Evolutionary conservation across 2,797 vertebrate genomes (phyloP).

Genomic region (Galaxias olidus): DNA sequence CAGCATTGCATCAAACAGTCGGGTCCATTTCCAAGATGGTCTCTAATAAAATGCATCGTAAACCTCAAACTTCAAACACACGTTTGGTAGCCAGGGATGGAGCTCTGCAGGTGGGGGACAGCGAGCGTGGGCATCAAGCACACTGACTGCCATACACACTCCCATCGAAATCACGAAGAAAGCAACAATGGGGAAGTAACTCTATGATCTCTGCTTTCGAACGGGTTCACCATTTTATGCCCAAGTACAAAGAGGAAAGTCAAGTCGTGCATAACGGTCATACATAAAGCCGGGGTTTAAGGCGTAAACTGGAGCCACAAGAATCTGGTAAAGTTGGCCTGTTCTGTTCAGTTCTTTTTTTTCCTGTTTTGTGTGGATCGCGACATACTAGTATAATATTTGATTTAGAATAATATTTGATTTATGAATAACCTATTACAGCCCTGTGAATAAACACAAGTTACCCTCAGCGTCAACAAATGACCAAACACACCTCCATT

Average conservation of each 20-base stretch:
- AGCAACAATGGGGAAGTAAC: too few relatives aligned
- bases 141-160: constrained; percentile 27
- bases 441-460: constrained; percentile 22
- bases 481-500: too few relatives aligned
- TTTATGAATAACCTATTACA: constrained; percentile 44
- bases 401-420: too few relatives aligned
- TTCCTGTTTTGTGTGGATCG: too few relatives aligned
- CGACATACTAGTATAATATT: too few relatives aligned
- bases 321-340: too few relatives aligned
- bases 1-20: constrained; percentile 41
- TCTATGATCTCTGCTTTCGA: constrained; percentile 9
- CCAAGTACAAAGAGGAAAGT: background rate
- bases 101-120: constrained; percentile 54
- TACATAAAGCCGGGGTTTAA: too few relatives aligned
- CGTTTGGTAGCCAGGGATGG: too few relatives aligned
- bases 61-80: constrained; percentile 24
- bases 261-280: too few relatives aligned
- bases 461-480: too few relatives aligned
- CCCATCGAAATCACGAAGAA: constrained; percentile 35
- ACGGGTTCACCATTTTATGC: constrained; percentile 23
- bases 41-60: constrained; percentile 52
- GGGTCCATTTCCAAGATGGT: constrained; percentile 35
- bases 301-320: too few relatives aligned
- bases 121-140: constrained; percentile 33
- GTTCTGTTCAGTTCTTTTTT: too few relatives aligned